A percentile compares a stretch with the other conserved stretches of the same genome.
These are phyloP conservation scores for Pitta sordida DNA, from an alignment of 2,113 vertebrate genomes.

Conservation along the genomic window DNA sequence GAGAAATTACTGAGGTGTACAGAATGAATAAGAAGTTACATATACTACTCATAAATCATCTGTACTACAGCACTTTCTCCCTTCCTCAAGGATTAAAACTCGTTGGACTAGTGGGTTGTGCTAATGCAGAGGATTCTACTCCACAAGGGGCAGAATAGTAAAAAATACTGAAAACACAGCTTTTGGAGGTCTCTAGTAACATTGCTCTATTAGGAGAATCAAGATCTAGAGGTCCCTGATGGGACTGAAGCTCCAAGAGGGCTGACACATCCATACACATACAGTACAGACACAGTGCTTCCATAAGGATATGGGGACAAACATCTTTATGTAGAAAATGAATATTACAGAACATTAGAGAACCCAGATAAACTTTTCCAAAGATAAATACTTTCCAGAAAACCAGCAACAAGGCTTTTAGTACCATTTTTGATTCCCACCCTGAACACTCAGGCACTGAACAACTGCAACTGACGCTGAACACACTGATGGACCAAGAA, in stretches of 20 bases:
- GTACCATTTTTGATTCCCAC: background rate
- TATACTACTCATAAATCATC: constrained; percentile 8
- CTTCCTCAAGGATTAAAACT: constrained; percentile 8
- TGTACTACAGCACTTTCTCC: background rate
- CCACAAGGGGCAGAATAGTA: background rate
- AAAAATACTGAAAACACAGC: background rate
- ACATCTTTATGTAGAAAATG: background rate
- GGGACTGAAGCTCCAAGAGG: background rate
- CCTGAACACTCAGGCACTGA: background rate
- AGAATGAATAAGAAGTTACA: background rate
- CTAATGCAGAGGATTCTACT: background rate
- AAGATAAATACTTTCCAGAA: background rate
- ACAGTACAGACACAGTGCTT: background rate
- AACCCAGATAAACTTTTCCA: background rate
- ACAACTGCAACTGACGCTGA: fast-evolving
- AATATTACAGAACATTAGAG: background rate
- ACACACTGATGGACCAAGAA: fast-evolving
- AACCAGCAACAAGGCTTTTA: background rate
- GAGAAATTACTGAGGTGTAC: constrained; percentile 5
- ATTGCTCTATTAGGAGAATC: background rate
- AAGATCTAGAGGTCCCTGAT: background rate
- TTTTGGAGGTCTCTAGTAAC: background rate
- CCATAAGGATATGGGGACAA: background rate
- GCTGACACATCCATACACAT: background rate
- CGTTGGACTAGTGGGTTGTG: background rate